phyloP scores from a whole-genome alignment of 2,888 invertebrate genomes.

The Ornithoptera alexandrae region DNA sequence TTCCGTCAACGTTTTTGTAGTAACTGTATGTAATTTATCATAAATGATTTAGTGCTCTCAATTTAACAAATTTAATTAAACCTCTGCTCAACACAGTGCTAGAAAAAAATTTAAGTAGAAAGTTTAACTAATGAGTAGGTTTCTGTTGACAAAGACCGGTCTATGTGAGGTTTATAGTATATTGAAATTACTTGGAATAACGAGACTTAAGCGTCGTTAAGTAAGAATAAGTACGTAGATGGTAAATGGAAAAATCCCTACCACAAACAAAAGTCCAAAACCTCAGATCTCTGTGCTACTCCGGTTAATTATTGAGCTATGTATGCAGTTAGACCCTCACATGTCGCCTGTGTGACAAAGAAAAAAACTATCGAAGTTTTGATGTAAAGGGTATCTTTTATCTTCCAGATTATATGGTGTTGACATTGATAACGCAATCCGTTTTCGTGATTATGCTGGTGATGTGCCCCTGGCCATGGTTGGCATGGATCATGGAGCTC shows the following conservation, averaged over 20 bases:
- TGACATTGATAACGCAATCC: conserved; percentile 77
- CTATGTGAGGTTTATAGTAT: no score
- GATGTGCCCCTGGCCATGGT: conserved; percentile 74
- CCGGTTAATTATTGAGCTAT: no score
- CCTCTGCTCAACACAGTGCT: neutral
- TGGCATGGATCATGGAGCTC: conserved; percentile 80
- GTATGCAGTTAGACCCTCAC: no score
- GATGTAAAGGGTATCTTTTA: conserved; percentile 21
- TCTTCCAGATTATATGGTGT: conserved; percentile 80
- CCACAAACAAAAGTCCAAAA: no score
- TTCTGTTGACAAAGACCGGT: no score
- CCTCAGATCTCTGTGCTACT: no score
- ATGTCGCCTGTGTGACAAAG: no score
- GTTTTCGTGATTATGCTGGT: conserved; percentile 79
- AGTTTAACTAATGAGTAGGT: neutral
- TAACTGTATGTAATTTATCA: conserved; percentile 73
- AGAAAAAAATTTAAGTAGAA: neutral
- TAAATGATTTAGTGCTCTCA: conserved; percentile 1
- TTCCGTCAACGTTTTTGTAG: conserved; percentile 85
- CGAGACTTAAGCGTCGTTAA: no score
- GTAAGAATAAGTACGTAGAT: no score
- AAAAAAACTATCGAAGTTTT: neutral
- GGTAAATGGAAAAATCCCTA: no score
- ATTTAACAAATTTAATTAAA: neutral
- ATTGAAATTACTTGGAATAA: no score